Evolutionary conservation across 2,888 invertebrate genomes (phyloP).

Genomic region (Macropis europaea): DNA sequence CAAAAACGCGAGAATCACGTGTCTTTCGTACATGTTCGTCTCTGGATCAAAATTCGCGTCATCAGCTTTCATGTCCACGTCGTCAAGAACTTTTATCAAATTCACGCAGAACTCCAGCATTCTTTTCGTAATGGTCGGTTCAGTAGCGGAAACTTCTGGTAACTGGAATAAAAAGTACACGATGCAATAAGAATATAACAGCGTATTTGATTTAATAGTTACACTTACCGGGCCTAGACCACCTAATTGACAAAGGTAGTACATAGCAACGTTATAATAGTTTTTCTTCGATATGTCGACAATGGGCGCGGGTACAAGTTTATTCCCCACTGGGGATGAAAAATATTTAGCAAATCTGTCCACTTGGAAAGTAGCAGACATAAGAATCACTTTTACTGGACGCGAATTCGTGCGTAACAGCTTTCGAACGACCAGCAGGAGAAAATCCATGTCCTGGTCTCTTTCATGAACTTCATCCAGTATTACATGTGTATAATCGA

Average conservation of each 20-base stretch:
- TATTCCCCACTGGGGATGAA: conserved; percentile 76
- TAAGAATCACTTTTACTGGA: conserved; percentile 88
- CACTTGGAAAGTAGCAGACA: conserved; percentile 96
- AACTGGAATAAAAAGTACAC: conserved; percentile 30
- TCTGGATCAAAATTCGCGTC: conserved; percentile 73
- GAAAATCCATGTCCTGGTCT: conserved; percentile 94
- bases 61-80: conserved; percentile 79
- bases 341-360: conserved; percentile 80
- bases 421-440: conserved; percentile 90
- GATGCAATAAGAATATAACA: neutral
- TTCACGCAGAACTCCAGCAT: conserved; percentile 82
- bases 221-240: conserved; percentile 68
- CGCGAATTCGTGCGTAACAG: conserved; percentile 86
- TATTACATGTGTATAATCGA: conserved; percentile 91
- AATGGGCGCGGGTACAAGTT: conserved; percentile 81
- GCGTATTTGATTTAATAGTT: neutral
- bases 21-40: conserved; percentile 75
- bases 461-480: conserved; percentile 91
- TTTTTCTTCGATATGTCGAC: conserved; percentile 81
- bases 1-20: conserved; percentile 92
- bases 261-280: conserved; percentile 83
- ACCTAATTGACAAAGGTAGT: conserved; percentile 82
- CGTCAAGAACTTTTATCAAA: conserved; percentile 85
- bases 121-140: conserved; percentile 84
- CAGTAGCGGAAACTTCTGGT: conserved; percentile 81